phyloP scores from a whole-genome alignment of 2,888 invertebrate species.

The Morpho helenor region DNA sequence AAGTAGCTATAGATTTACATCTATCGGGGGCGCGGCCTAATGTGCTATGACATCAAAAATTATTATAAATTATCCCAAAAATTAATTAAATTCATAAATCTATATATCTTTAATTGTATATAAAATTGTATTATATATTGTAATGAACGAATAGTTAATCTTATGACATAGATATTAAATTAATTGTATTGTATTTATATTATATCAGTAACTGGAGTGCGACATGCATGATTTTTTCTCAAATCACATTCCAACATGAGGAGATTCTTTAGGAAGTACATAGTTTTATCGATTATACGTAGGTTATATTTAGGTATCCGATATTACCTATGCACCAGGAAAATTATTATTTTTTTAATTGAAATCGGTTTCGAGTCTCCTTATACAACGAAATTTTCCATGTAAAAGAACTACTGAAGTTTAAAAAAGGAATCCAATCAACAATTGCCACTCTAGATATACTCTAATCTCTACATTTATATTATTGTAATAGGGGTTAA shows the following conservation, averaged over 20 bases:
- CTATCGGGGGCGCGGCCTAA: conserved; percentile 48
- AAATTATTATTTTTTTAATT: background rate
- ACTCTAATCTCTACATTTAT: conserved; percentile 55
- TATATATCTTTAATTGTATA: conserved; percentile 70
- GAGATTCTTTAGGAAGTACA: conserved; percentile 30
- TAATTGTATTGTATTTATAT: conserved; percentile 36
- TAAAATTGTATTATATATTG: conserved; percentile 67
- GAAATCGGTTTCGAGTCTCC: conserved; percentile 21
- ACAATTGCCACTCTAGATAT: conserved; percentile 52
- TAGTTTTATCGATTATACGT: conserved; percentile 25
- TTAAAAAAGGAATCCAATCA: conserved; percentile 11
- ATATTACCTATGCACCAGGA: conserved; percentile 8
- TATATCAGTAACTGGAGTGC: conserved; percentile 60
- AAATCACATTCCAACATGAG: conserved; percentile 70
- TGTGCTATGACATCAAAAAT: conserved; percentile 75
- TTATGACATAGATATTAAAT: conserved; percentile 41
- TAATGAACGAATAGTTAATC: conserved; percentile 51
- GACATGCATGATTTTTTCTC: conserved; percentile 72
- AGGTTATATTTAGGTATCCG: conserved; percentile 10
- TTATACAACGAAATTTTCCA: conserved; percentile 24
- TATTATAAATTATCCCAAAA: conserved; percentile 77
- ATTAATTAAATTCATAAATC: conserved; percentile 74
- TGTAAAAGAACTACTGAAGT: conserved; percentile 12
- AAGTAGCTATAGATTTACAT: conserved; percentile 33
- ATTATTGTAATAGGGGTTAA: conserved; percentile 69